Evolutionary conservation across 2,888 invertebrate species (phyloP), one percentile per base, ranked within the genome.

Genomic region (Apamea monoglypha): DNA sequence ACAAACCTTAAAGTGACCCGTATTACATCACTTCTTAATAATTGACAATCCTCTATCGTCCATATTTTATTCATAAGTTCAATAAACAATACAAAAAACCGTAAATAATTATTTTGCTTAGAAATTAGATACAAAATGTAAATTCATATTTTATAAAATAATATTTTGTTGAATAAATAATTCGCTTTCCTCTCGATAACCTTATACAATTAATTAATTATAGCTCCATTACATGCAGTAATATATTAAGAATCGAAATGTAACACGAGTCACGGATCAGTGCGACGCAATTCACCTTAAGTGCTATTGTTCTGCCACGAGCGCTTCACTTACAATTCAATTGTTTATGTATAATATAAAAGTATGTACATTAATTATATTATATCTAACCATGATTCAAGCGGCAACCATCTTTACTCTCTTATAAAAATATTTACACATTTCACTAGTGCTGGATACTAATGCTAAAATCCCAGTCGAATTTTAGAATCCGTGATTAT

Each of bases 371-470:
- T 89, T 91, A 91, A 90, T 90, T 86, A 90, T 92, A 92, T 89
- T 87, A 74, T 91, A 87, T 89, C 88, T 90, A 90, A 90, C 88
- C 92, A 92, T 91, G 92, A 92, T 92, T 93, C 85, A 93, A 94
- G 92, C 92, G 90, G 90, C 91, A 87, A 85, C 85, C 88, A 88
- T 88, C 87, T 85, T 87, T 89, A 87, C 87, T 85, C 82, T 91
- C 90, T 90, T 91, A 92, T 91, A 91, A 91, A 93, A 93, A 92
- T 95, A 94, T 95, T 93, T 95, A 94, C 94, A 96, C 90, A 91
- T 91, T 92, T 92, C 89, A 87, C 91, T 92, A 92, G 89, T 92
- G 91, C 91, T 91, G 92, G 91, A 91, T 90, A 91, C 89, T 90
- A 92, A 89, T 90, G 89, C 88, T 91, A 91, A 91, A 89, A 90